Conservation (phyloP, 1,140 invertebrate genomes). For the Scaptomyza hsui region DNA sequence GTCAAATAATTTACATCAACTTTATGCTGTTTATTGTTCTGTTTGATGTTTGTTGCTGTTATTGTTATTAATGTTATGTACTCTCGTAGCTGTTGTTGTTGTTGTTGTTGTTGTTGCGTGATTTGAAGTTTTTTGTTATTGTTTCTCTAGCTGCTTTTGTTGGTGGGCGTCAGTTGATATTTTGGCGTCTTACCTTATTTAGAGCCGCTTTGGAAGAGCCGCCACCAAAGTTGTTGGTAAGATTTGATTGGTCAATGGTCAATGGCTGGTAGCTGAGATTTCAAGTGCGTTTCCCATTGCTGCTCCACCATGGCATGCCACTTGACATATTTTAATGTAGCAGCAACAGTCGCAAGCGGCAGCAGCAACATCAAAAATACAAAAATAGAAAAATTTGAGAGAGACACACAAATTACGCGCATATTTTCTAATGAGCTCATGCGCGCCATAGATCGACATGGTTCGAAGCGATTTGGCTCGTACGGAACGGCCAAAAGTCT, state of each 20-base stretch:
- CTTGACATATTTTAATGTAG: slow-evolving; percentile 74
- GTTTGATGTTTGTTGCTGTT: slow-evolving; percentile 45
- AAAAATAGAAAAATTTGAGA: slow-evolving; percentile 49
- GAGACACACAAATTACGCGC: slow-evolving; percentile 73
- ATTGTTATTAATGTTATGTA: slow-evolving; percentile 33
- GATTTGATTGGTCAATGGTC: slow-evolving; percentile 71
- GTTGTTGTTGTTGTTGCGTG: slow-evolving; percentile 63
- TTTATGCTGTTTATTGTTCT: slow-evolving; percentile 68
- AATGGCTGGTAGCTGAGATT: slow-evolving; percentile 62
- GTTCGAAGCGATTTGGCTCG: slow-evolving; percentile 60
- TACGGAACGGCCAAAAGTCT: slow-evolving; percentile 39
- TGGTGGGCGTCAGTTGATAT: slow-evolving; percentile 56
- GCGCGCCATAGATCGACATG: slow-evolving; percentile 65
- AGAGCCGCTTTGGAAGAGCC: slow-evolving; percentile 59
- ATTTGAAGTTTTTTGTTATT: slow-evolving; percentile 77
- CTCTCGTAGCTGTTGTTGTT: slow-evolving; percentile 50
- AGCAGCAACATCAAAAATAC: slow-evolving; percentile 36
- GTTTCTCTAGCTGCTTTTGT: slow-evolving; percentile 43
- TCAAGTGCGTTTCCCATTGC: slow-evolving; percentile 55
- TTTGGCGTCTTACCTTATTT: slow-evolving; percentile 59
- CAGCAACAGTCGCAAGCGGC: slow-evolving; percentile 24
- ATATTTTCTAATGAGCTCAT: slow-evolving; percentile 82
- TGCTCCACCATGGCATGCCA: slow-evolving; percentile 38
- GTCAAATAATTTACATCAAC: slow-evolving; percentile 78
- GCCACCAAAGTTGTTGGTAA: slow-evolving; percentile 32